phyloP scores from a whole-genome alignment of 2,797 vertebrate species.

The Hirundo rustica region DNA sequence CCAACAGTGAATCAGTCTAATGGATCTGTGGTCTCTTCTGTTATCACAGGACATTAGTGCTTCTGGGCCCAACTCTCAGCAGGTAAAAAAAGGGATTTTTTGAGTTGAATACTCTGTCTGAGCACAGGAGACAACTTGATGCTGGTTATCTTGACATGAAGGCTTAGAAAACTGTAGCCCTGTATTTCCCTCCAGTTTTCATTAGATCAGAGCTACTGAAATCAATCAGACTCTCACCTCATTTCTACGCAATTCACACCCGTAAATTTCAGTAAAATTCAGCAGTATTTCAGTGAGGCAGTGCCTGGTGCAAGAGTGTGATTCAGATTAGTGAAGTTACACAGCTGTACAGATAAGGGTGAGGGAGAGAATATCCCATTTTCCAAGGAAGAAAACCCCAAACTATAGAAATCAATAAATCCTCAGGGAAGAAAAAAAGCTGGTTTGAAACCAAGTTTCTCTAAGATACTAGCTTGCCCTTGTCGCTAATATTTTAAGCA shows the following conservation, averaged over 20 bases:
- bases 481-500: not conserved
- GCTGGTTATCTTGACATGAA: not conserved
- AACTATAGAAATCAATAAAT: not conserved
- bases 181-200: not conserved
- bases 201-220: not conserved
- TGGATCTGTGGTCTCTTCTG: not conserved
- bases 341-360: not conserved
- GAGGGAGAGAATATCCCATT: not conserved
- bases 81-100: not conserved
- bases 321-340: not conserved
- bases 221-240: not conserved
- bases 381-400: not conserved
- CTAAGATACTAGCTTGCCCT: not conserved
- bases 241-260: not conserved
- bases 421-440: not conserved
- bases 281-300: not conserved
- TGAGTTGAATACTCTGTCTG: not conserved
- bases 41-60: not conserved
- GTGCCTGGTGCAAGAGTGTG: not conserved
- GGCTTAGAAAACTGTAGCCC: not conserved
- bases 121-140: not conserved
- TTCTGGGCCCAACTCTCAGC: not conserved
- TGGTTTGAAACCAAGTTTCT: not conserved
- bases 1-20: not conserved
- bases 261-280: too few species aligned